Percentiles rank a stretch among this genome's conserved stretches.
Conservation (phyloP, 2,888 invertebrate genomes). For the Nudaria mundana region DNA sequence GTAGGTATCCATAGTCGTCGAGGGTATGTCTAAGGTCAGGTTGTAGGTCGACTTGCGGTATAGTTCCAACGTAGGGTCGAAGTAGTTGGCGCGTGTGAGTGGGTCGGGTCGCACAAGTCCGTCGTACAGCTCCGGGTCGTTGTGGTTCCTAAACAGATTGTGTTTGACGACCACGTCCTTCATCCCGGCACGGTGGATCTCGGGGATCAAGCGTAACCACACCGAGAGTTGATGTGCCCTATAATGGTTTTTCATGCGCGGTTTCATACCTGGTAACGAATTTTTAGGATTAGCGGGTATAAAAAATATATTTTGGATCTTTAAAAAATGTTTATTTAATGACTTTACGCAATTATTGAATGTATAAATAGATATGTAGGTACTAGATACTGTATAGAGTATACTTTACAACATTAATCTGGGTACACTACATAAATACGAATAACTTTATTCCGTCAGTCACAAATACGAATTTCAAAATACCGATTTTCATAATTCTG, state of each 20-base stretch:
- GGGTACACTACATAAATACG: too few relatives aligned
- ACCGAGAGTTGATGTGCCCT: conserved; percentile 97
- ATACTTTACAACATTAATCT: too few relatives aligned
- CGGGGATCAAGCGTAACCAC: conserved; percentile 96
- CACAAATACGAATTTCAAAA: too few relatives aligned
- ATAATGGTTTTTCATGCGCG: conserved; percentile 96
- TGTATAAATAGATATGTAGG: too few relatives aligned
- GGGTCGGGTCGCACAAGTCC: conserved; percentile 93
- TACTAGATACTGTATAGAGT: too few relatives aligned
- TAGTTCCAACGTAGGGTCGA: conserved; percentile 83
- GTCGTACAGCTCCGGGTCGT: conserved; percentile 94
- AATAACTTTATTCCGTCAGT: too few relatives aligned
- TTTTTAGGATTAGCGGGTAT: conserved; percentile 43
- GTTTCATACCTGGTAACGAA: conserved; percentile 90
- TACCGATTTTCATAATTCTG: too few relatives aligned
- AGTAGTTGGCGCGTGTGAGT: conserved; percentile 84
- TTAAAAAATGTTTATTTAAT: conserved; percentile 8
- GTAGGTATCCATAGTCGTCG: conserved; percentile 83
- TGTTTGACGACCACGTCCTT: conserved; percentile 93
- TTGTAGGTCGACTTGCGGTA: conserved; percentile 82
- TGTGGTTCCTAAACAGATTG: conserved; percentile 94
- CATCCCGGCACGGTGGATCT: conserved; percentile 93
- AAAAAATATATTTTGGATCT: conserved; percentile 37
- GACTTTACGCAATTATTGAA: too few relatives aligned
- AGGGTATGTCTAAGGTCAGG: conserved; percentile 74